phyloP scores from a whole-genome alignment of 2,888 invertebrate species.

The Acleris emargana region DNA sequence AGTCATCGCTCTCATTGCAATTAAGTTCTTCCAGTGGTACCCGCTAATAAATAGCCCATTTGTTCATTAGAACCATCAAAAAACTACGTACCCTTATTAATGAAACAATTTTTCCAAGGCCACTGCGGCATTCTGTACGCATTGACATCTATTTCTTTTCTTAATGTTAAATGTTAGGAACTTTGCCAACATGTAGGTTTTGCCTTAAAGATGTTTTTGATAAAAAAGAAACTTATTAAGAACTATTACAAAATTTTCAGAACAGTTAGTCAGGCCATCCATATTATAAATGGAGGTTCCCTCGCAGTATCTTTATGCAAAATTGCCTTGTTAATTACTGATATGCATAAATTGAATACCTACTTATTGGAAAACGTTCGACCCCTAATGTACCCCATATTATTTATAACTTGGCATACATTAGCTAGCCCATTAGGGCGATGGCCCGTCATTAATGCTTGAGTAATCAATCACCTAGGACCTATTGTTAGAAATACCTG shows the following conservation, averaged over 20 bases:
- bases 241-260: neutral
- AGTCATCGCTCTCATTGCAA: no score
- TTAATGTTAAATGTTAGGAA: conserved; percentile 20
- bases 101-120: conserved; percentile 32
- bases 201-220: no score
- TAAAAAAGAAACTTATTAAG: no score
- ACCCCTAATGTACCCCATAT: conserved; percentile 55
- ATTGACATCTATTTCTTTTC: conserved; percentile 19
- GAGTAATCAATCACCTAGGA: conserved; percentile 66
- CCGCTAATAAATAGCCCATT: conserved; percentile 7
- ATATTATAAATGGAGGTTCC: neutral
- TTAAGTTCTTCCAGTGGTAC: conserved; percentile 1
- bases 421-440: conserved; percentile 67
- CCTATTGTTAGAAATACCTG: conserved; percentile 59
- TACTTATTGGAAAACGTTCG: conserved; percentile 50
- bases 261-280: neutral
- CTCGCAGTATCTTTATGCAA: neutral
- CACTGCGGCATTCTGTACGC: conserved; percentile 13
- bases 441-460: conserved; percentile 64
- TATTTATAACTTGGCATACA: conserved; percentile 69
- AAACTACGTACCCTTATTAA: conserved; percentile 23
- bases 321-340: neutral
- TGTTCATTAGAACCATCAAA: conserved; percentile 16
- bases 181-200: conserved; percentile 15
- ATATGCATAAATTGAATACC: conserved; percentile 9